Evolutionary conservation across 1,140 invertebrate genomes (phyloP), one percentile per base, ranked within the genome.

Genomic region (Drosophila ironensis): DNA sequence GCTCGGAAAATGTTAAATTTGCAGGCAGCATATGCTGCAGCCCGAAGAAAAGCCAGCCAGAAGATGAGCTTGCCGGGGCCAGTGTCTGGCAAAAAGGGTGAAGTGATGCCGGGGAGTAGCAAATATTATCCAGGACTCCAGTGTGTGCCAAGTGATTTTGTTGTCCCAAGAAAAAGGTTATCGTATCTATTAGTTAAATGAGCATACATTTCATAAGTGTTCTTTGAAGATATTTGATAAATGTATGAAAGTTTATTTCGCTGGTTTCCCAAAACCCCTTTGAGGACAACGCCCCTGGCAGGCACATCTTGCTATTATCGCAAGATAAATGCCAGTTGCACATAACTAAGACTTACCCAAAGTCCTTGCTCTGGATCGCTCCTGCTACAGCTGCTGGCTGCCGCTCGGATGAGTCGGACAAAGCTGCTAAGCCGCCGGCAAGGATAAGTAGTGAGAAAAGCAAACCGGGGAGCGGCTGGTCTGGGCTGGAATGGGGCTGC

Each of bases 241-340:
- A n/a, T n/a, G n/a, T n/a, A n/a, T n/a, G n/a, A n/a, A n/a, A n/a
- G n/a, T n/a, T n/a, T n/a, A n/a, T n/a, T n/a, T n/a, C n/a, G n/a
- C n/a, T 22, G 2, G 20, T 5, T 16, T 6, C 2, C 4, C 16
- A 12, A 25, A 19, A 11, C 22, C 48, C 22, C 2, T 42, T 12
- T 17, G 20, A 2, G 3, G 6, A 16, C n/a, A 9, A 9, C 56
- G 50, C 38, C 38, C 16, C 24, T 44, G 38, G 11, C 17, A 3
- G 35, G 59, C 64, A 78, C 73, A 86, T 74, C 78, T 78, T 78
- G 78, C 78, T 86, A 84, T 84, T 84, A 84, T 86, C 80, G 59
- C 38, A 86, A 78, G 78, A 84, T 84, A 84, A 84, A 84, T 84
- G 80, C 80, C 70, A 78, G 47, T 52, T 41, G 38, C 52, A 68